phyloP scores from a whole-genome alignment of 2,888 invertebrate genomes.

The Drosophila pegasa region DNA sequence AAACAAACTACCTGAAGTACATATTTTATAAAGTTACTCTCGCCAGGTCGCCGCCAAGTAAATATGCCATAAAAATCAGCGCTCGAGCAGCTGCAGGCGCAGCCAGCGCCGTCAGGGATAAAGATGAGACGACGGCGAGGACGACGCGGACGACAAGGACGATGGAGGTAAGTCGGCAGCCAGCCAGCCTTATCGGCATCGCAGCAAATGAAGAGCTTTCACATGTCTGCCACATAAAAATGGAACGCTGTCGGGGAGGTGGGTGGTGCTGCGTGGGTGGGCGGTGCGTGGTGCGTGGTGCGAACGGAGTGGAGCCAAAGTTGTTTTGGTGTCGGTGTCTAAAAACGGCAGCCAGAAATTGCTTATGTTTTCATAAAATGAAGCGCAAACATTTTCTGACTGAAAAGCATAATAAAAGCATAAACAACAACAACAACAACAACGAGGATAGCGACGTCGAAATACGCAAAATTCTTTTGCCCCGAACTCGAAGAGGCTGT shows the following conservation, averaged over 20 bases:
- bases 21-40: conserved; percentile 75
- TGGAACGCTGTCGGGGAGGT: conserved; percentile 74
- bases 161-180: conserved; percentile 66
- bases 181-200: conserved; percentile 50
- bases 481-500: conserved; percentile 66
- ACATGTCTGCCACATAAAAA: conserved; percentile 79
- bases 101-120: conserved; percentile 54
- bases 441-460: no score
- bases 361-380: conserved; percentile 80
- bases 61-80: conserved; percentile 80
- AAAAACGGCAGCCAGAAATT: conserved; percentile 64
- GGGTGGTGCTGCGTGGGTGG: not conserved
- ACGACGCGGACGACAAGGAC: not conserved
- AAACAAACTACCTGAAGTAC: conserved; percentile 78
- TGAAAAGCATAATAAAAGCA: conserved; percentile 76
- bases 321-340: conserved; percentile 76
- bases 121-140: conserved; percentile 41
- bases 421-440: conserved; percentile 43
- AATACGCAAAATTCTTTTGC: conserved; percentile 33
- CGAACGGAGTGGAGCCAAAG: conserved; percentile 43
- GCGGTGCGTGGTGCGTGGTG: conserved; percentile 18
- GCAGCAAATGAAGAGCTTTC: conserved; percentile 77
- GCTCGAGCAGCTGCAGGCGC: conserved; percentile 64
- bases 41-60: conserved; percentile 52
- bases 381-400: conserved; percentile 81